A percentile compares a stretch with the other conserved stretches of the same genome.
phyloP scores from a whole-genome alignment of 2,888 invertebrate genomes.

The Pasiphila rectangulata region DNA sequence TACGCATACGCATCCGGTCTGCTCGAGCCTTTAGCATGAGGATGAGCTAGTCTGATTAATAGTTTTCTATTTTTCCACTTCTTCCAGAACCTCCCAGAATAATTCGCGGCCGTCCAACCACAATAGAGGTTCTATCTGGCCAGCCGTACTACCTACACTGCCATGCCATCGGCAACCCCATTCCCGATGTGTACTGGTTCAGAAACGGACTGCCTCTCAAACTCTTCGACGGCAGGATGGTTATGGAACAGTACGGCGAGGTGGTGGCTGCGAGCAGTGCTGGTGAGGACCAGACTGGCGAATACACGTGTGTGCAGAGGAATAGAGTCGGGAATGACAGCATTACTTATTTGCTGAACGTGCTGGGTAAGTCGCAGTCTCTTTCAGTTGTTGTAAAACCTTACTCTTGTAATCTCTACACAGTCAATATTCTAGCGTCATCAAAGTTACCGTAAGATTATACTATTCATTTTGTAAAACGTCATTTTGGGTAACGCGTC shows the following conservation, averaged over 20 bases:
- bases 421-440: too few species aligned
- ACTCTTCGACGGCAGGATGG: conserved; percentile 71
- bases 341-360: conserved; percentile 66
- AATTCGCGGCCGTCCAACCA: conserved; percentile 42
- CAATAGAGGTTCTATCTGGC: conserved; percentile 63
- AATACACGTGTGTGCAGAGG: conserved; percentile 81
- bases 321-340: conserved; percentile 77
- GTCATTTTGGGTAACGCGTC: too few species aligned
- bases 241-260: conserved; percentile 64
- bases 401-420: too few species aligned
- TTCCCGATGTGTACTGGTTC: conserved; percentile 82
- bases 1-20: too few species aligned
- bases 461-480: too few species aligned
- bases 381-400: too few species aligned
- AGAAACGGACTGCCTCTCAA: conserved; percentile 70
- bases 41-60: too few species aligned
- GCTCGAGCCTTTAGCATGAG: too few species aligned
- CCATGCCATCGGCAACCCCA: conserved; percentile 81
- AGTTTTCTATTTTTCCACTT: too few species aligned
- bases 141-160: conserved; percentile 75
- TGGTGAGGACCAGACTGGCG: conserved; percentile 63
- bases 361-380: conserved; percentile 68
- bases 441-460: too few species aligned
- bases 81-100: conserved; percentile 72
- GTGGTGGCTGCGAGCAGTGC: conserved; percentile 56